Base-by-base conservation (phyloP, 2,113 vertebrate genomes). In the Spea multiplicata region DNA sequence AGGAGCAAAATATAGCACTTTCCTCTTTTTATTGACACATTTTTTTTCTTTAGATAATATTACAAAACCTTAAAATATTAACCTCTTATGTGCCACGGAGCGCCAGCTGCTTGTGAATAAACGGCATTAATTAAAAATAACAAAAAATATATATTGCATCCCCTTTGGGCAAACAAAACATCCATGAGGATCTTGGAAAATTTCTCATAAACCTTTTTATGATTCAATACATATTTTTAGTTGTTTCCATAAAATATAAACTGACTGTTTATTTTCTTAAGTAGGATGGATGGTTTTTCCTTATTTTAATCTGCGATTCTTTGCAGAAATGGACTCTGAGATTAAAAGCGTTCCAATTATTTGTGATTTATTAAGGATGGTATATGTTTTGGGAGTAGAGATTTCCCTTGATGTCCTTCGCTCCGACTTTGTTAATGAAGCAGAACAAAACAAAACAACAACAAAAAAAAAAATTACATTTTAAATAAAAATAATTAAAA, bases 401-500 rank as follows among this genome's bases (percentile, higher is more conserved):
- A 50, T 57, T 76, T 80, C 81, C 75, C 50, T 74, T 78, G 77
- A 83, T 80, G 76, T 75, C 14, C 82, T 74, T 73, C 16, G 72
- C 30, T 81, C 84, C 76, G 76, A 44, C 74, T 85, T n/a, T 71
- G 74, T 77, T 83, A 85, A 74, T 80, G 76, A 78, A 84, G 67
- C 50, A 82, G 65, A 73, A 68, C n/a, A 9, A 4, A 68, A 85
- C 30, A 30, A 30, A 30, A 30, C 30, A 87, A 80, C 66, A 72
- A n/a, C n/a, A n/a, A n/a, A 71, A 81, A 80, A 75, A 55, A 57
- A 62, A 59, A 74, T 52, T 48, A 83, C 5, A 77, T 82, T 81
- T 74, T 65, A 76, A 82, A 85, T 83, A 81, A 30, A 30, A 30
- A 30, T 30, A 30, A 30, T 79, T 75, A 82, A 67, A 74, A 71